Evolutionary conservation across 2,797 vertebrate genomes (phyloP).

Genomic region (Alcedo quadribrachys): DNA sequence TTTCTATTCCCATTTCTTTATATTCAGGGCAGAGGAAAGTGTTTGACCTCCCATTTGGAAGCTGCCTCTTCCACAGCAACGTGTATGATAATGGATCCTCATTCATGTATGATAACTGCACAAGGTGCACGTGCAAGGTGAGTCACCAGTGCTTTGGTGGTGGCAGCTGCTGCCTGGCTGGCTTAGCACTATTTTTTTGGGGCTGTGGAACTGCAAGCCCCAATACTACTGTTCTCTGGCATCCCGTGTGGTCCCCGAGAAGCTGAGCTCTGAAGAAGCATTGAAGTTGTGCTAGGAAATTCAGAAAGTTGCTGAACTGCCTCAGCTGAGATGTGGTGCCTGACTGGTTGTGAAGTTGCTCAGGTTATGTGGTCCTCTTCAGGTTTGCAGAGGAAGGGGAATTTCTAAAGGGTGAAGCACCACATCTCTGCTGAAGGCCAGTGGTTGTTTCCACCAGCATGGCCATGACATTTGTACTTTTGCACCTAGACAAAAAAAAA

Average conservation of each 20-base stretch:
- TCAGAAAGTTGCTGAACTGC: not conserved
- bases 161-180: not conserved
- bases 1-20: slow-evolving; percentile 55
- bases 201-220: not conserved
- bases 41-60: slow-evolving; percentile 93
- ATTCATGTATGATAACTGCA: slow-evolving; percentile 92
- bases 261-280: not conserved
- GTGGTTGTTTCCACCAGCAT: not conserved
- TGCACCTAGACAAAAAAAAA: not conserved
- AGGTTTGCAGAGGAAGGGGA: not conserved
- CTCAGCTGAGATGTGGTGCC: not conserved
- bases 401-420: not conserved
- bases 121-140: slow-evolving; percentile 90
- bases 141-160: not conserved
- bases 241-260: slow-evolving; percentile 7
- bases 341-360: not conserved
- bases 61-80: slow-evolving; percentile 95
- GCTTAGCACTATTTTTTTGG: not conserved
- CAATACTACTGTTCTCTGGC: not conserved
- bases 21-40: slow-evolving; percentile 95
- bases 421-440: not conserved
- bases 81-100: slow-evolving; percentile 91
- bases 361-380: not conserved
- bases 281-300: not conserved
- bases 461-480: not conserved